Conservation (phyloP, 2,888 invertebrate genomes). For the Cephus rjabovi region DNA sequence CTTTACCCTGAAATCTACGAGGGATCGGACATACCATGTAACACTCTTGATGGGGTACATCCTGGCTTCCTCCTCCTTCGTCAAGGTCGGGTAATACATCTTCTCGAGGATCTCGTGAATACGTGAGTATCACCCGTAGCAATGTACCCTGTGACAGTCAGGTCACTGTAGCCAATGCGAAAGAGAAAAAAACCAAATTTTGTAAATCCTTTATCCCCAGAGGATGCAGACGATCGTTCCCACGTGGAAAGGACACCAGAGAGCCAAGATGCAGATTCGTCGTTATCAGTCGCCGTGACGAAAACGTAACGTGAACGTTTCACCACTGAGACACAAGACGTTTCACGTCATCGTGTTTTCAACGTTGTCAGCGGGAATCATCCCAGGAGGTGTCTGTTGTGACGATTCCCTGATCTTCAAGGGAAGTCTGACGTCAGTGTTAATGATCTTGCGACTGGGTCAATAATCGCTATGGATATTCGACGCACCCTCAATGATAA, state of each 20-base stretch:
- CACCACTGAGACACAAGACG: not conserved
- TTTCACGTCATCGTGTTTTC: not conserved
- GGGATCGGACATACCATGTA: conserved; percentile 54
- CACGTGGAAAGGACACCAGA: not conserved
- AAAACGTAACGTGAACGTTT: not conserved
- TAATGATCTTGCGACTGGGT: not conserved
- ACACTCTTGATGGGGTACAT: conserved; percentile 57
- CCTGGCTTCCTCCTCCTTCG: conserved; percentile 57
- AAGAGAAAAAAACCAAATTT: not conserved
- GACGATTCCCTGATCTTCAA: not conserved
- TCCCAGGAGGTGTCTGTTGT: not conserved
- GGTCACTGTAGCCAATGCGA: not conserved
- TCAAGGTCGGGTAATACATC: conserved; percentile 52
- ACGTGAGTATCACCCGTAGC: not conserved
- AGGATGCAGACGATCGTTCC: not conserved
- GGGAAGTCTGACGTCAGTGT: not conserved
- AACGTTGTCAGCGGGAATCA: not conserved
- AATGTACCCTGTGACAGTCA: not conserved
- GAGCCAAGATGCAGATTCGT: not conserved
- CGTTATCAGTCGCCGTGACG: not conserved
- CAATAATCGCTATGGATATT: not conserved
- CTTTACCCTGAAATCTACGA: not conserved
- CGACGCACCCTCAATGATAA: not conserved
- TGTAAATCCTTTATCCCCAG: not conserved
- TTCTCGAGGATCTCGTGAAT: conserved; percentile 28